Conservation (phyloP, 2,113 vertebrate genomes). For the Okapia johnstoni region DNA sequence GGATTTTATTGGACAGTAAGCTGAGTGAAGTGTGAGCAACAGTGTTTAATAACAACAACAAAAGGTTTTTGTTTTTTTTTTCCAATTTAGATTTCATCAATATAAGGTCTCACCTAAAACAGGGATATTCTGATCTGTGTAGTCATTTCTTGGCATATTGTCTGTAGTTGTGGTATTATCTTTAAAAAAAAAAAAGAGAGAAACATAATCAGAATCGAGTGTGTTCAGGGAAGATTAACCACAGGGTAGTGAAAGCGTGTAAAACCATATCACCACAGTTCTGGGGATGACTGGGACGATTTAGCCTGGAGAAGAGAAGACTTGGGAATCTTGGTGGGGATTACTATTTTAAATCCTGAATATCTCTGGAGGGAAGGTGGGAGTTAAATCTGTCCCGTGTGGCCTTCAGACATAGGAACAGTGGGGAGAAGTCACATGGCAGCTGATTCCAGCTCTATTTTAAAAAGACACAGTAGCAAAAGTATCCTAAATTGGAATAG, state of each 20-base stretch:
- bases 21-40: background rate
- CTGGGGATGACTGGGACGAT: background rate
- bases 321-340: background rate
- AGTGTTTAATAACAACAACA: background rate
- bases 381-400: background rate
- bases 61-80: background rate
- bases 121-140: background rate
- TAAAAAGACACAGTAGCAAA: slow-evolving; percentile 9
- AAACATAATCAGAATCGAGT: background rate
- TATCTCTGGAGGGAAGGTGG: background rate
- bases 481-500: slow-evolving; percentile 1
- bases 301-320: slow-evolving; percentile 16
- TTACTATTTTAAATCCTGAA: slow-evolving; percentile 11
- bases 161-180: background rate
- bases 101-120: background rate
- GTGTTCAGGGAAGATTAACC: background rate
- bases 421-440: background rate
- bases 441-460: background rate
- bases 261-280: background rate
- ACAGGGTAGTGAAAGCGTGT: background rate
- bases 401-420: background rate
- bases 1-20: background rate
- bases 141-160: background rate
- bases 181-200: background rate
- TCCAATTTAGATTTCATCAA: background rate